Base-by-base conservation (phyloP, 2,797 vertebrate species). In the Acestrorhynchus altus region DNA sequence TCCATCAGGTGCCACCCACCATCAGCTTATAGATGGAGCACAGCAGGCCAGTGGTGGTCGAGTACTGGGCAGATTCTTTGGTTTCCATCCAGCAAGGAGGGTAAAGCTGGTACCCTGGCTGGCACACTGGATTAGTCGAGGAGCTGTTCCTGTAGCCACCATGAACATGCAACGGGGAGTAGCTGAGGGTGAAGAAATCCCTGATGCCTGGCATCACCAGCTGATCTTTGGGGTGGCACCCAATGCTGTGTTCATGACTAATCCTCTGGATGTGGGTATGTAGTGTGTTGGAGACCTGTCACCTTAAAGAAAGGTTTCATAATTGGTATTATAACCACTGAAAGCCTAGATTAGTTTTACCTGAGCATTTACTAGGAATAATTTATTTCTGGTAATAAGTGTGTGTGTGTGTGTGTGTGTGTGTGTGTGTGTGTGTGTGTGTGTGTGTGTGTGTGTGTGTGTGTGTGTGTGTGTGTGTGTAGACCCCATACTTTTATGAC, bases 131-230 rank as follows among this genome's bases (percentile, higher is more conserved):
- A 92, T 95, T 70, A 81, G 56, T 4, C 84, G 52, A 1, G 92
- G 92, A 0, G 91, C 89, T 0, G 88, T 94, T 7, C 93, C 93
- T 1, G 87, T 94, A n/a, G 93, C 92, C 4, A 94, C 94, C 80
- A 94, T 94, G 93, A 95, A 95, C 91, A 93, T 94, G 93, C 94
- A 94, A 88, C 49, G 78, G 75, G 90, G 85, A 0, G 90, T 92
- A 4, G 82, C 91, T 0, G 54, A 90, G n/a, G 93, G 91, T 16
- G 90, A 94, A 76, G 92, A 94, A 81, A 87, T 94, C 7, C 94
- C 93, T 0, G 94, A 95, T 64, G 93, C 94, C 73, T 94, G 93
- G 94, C 94, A 95, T 86, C 94, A 94, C 65, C 93, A 94, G 86
- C 91, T 94, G 44, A 87, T 95, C 52, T 95, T 94, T 8, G 92